phyloP scores from a whole-genome alignment of 2,888 invertebrate genomes.

The Linyphia triangularis region DNA sequence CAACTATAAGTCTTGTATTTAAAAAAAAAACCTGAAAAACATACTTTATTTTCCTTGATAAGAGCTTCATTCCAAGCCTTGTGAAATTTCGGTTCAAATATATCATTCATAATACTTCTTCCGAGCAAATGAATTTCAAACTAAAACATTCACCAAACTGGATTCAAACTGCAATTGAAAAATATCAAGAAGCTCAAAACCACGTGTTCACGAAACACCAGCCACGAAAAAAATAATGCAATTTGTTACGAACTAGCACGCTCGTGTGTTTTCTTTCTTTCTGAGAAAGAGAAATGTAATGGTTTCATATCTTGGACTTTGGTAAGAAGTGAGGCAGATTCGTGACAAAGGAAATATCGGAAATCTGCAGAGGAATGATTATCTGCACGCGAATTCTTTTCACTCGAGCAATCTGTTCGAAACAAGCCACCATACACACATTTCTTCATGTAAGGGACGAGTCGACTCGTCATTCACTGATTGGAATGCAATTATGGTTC shows the following conservation, averaged over 20 bases:
- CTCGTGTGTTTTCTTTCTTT: too few relatives aligned
- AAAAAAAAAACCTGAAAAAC: background rate
- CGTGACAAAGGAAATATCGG: slow-evolving; percentile 41
- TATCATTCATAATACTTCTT: slow-evolving; percentile 19
- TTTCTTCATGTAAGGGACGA: slow-evolving; percentile 20
- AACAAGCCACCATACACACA: slow-evolving; percentile 4
- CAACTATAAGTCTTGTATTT: background rate
- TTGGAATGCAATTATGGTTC: slow-evolving; percentile 35
- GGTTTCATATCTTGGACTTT: slow-evolving; percentile 12
- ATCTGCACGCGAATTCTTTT: slow-evolving; percentile 42
- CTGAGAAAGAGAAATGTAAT: too few relatives aligned
- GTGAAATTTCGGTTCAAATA: slow-evolving; percentile 54
- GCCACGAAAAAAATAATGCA: too few relatives aligned
- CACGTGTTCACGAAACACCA: slow-evolving; percentile 28
- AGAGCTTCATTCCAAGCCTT: slow-evolving; percentile 65
- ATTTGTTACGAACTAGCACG: too few relatives aligned
- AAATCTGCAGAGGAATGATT: slow-evolving; percentile 48
- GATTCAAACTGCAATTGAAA: background rate
- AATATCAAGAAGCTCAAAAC: slow-evolving; percentile 2
- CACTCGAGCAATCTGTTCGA: background rate
- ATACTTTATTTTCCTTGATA: slow-evolving; percentile 60
- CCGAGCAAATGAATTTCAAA: background rate
- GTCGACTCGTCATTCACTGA: slow-evolving; percentile 22
- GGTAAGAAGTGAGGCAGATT: slow-evolving; percentile 7
- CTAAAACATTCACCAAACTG: background rate